Conservation (phyloP, 2,888 invertebrate genomes). For the Drymonia ruficornis region DNA sequence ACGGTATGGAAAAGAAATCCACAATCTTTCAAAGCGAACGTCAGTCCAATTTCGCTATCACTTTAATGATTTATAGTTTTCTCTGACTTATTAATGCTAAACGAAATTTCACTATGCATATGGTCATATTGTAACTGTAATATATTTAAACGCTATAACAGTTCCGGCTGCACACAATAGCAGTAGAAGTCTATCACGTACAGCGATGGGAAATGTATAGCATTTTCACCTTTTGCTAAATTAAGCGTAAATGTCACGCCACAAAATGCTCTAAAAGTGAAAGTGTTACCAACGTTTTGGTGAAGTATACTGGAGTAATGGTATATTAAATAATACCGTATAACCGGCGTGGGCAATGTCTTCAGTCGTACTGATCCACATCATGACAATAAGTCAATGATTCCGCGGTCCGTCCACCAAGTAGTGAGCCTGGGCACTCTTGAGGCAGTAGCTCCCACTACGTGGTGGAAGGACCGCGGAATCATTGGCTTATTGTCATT, state of each 20-base stretch:
- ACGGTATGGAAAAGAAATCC: too few species aligned
- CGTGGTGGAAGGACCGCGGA: too few species aligned
- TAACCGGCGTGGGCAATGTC: too few species aligned
- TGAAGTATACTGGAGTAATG: neutral
- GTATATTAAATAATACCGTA: too few species aligned
- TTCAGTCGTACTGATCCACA: too few species aligned
- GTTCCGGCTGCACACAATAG: conserved; percentile 9
- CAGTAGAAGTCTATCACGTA: neutral
- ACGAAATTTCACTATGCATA: neutral
- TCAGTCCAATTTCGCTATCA: too few species aligned
- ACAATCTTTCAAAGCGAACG: neutral
- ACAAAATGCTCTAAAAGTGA: conserved; percentile 14
- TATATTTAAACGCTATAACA: neutral
- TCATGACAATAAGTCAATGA: too few species aligned
- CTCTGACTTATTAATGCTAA: neutral
- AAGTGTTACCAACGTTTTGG: conserved; percentile 15
- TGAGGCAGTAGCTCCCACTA: too few species aligned
- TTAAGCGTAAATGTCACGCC: conserved; percentile 15
- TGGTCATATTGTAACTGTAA: neutral
- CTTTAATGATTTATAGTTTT: neutral
- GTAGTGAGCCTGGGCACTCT: too few species aligned
- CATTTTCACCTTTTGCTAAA: conserved; percentile 13
- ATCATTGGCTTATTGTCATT: too few species aligned
- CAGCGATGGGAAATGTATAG: conserved; percentile 3
- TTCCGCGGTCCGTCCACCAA: too few species aligned